Evolutionary conservation across 2,113 vertebrate species (phyloP), one percentile per base, ranked within the genome.

Genomic region (Loxodonta africana): DNA sequence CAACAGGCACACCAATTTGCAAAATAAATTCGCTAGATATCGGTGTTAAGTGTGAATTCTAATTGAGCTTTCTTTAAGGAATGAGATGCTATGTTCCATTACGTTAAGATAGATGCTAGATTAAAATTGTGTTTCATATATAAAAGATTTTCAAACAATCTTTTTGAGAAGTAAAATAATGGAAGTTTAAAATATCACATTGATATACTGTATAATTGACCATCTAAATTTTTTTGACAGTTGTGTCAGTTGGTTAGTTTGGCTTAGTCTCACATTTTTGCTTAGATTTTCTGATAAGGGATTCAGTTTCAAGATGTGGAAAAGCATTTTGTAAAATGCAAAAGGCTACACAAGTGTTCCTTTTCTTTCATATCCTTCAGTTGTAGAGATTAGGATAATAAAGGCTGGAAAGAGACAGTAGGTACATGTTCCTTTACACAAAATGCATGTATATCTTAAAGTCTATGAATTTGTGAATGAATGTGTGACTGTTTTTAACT

Each of bases 41-140:
- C 69, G 65, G 28, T 91, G 17, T 69, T 92, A 5, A 46, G 17
- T 10, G 12, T 96, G 65, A 88, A 37, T 85, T 94, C 41, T 81
- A 85, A 82, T 48, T 62, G 44, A 46, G 33, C 77, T 95, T 92
- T 93, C 25, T 87, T 46, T 69, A 69, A 91, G 88, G 37, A 91
- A 84, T 60, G 20, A 84, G 76, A 57, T 57, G 20, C 44, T 65
- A 33, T 11, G 30, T 67, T 48, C 48, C 21, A 74, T 67, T 67
- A 67, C 8, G 8, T 83, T 90, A 17, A 90, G 17, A 92, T 82
- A 90, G 17, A 92, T 82, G 6, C 46, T 83, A 69, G 21, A 30
- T 4, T 77, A 63, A 67, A 81, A 78, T 57, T 91, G 76, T 5
- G 12, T 23, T 51, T 28, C 48, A 48, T 48, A 48, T 7, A 20